Evolutionary conservation across 2,888 invertebrate species (phyloP), one percentile per base, ranked within the genome.

Genomic region (Drosophila kuntzei): DNA sequence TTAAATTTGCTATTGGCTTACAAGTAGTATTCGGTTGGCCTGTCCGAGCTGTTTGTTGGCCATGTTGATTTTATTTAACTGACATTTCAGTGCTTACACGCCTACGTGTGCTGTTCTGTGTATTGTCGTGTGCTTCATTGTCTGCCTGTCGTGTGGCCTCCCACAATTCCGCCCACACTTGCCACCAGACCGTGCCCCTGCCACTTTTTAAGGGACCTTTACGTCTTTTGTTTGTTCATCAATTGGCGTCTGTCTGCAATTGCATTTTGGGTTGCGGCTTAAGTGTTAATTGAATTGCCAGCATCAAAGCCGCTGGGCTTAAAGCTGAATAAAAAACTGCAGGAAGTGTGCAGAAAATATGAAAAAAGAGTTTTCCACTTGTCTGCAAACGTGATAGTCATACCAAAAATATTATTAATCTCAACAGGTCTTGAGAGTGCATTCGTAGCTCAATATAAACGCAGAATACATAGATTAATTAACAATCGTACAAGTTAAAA

Each of bases 61-160:
- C 69, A 66, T 87, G 79, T 87, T 85, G 72, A 75, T 82, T 87
- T 80, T 74, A 88, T 75, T 86, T 79, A 79, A 85, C 86, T 79
- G 86, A 61, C 80, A 73, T 79, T 87, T 78, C 65, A 61, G 66
- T 63, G 74, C 59, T 70, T 65, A 72, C 64, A 62, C 75, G 77
- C 36, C 47, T 22, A 27, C 39, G 43, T 51, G 34, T 44, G 57
- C 14, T 9, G 27, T 27, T 27, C 27, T 27, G 25, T 25, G 25
- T 25, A 6, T 1, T 34, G 29, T 14, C 22, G 22, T 34, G 34
- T 44, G 18, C 20, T 32, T 27, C 36, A 22, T 47, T 51, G 46
- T 44, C 27, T 51, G 60, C 37, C 27, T 16, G 74, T 34, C 39
- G 59, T 39, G 58, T 55, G 60, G 18, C 59, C 14, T 20, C 22